These are phyloP conservation scores for Megaceryle maxima DNA, from an alignment of 2,113 vertebrate genomes.

Conservation along the genomic window DNA sequence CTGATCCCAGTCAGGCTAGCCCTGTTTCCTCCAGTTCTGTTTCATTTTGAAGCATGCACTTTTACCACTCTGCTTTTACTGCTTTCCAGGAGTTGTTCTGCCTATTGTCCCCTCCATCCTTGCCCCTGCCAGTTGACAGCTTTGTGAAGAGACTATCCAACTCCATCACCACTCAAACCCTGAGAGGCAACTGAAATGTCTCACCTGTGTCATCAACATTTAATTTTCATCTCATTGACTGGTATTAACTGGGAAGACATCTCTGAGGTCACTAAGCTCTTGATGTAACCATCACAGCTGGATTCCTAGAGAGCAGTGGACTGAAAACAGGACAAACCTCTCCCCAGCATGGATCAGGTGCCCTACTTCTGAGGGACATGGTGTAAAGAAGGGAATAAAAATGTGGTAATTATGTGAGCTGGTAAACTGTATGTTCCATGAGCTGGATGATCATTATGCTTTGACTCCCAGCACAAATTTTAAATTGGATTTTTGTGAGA, in stretches of 20 bases:
- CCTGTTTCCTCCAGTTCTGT: not conserved
- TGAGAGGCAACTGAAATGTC: not conserved
- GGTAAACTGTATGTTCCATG: not conserved
- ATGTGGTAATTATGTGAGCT: not conserved
- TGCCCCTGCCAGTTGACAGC: not conserved
- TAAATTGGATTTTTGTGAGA: not conserved
- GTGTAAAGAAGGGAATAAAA: not conserved
- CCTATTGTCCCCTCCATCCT: not conserved
- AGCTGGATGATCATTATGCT: not conserved
- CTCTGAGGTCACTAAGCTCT: not conserved
- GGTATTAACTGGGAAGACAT: not conserved
- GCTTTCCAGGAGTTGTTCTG: not conserved
- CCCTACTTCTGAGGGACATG: not conserved
- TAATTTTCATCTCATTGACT: not conserved
- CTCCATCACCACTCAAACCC: not conserved
- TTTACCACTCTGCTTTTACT: not conserved
- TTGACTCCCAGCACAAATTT: not conserved
- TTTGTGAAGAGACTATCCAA: not conserved
- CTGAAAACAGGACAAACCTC: not conserved
- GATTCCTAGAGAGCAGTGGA: not conserved
- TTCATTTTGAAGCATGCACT: not conserved
- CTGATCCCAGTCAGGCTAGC: not conserved
- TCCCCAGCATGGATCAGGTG: not conserved
- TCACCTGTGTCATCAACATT: not conserved
- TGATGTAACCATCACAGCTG: not conserved